Percentiles rank a stretch among this genome's conserved stretches.
These are phyloP conservation scores for Aleiodes testaceus DNA, from an alignment of 2,888 invertebrate genomes.

Conservation along the genomic window DNA sequence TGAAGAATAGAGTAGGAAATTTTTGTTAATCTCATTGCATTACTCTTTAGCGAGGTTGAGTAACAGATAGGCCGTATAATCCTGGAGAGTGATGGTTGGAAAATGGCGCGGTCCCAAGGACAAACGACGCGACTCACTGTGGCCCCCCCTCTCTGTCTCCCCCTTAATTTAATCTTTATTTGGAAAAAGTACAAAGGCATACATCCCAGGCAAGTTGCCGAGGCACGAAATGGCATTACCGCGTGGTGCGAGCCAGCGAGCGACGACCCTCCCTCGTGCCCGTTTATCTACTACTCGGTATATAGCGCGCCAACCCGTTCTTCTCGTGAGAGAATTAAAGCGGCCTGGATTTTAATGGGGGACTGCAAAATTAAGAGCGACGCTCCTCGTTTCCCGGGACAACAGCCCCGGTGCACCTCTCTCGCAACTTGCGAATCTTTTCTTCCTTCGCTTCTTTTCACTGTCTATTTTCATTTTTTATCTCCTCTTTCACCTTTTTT, in stretches of 20 bases:
- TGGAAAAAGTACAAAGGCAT: conserved; percentile 49
- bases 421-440: conserved; percentile 39
- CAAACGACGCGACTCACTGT: conserved; percentile 30
- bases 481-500: conserved; percentile 13
- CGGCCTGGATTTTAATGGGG: conserved; percentile 50
- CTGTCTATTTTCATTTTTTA: conserved; percentile 12
- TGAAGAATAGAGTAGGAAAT: not conserved
- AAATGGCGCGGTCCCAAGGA: conserved; percentile 26
- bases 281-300: conserved; percentile 4
- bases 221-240: conserved; percentile 43
- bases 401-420: conserved; percentile 31
- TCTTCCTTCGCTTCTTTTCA: conserved; percentile 32
- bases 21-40: conserved; percentile 17
- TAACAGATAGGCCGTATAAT: conserved; percentile 26
- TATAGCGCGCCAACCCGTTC: conserved; percentile 6
- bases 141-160: not conserved
- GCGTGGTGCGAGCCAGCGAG: conserved; percentile 17
- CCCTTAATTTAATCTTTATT: conserved; percentile 52
- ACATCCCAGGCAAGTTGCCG: conserved; percentile 44
- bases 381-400: conserved; percentile 46
- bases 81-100: conserved; percentile 25
- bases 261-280: conserved; percentile 25
- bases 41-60: conserved; percentile 2
- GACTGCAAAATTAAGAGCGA: conserved; percentile 52
- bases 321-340: conserved; percentile 46